These are phyloP conservation scores for Adela reaumurella DNA, from an alignment of 2,888 invertebrate genomes.

Conservation along the genomic window DNA sequence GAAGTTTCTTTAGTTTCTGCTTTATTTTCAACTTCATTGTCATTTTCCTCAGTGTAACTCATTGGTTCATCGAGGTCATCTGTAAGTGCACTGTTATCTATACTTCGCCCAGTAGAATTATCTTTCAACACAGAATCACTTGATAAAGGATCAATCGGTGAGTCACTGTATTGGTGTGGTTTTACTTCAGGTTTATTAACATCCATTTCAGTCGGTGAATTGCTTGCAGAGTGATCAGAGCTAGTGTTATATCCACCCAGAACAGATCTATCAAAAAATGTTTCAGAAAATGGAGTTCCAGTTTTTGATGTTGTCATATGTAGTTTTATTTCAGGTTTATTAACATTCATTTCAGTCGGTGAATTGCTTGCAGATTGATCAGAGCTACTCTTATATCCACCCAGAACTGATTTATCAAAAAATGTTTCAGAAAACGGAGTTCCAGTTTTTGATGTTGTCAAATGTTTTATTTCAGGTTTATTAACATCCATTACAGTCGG, in stretches of 20 bases:
- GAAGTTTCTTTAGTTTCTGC: not conserved
- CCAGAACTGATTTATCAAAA: slow-evolving; percentile 30
- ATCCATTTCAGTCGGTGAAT: not conserved
- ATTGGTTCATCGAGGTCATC: not conserved
- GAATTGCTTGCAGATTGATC: slow-evolving; percentile 16
- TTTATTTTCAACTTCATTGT: not conserved
- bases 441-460: slow-evolving; percentile 15
- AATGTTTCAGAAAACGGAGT: slow-evolving; percentile 22
- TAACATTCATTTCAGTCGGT: too few relatives aligned
- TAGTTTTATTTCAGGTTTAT: slow-evolving; percentile 15
- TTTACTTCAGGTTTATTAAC: not conserved
- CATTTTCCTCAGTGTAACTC: not conserved
- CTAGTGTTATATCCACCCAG: slow-evolving; percentile 28
- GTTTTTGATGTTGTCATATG: slow-evolving; percentile 19
- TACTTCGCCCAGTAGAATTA: slow-evolving; percentile 15
- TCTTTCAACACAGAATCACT: slow-evolving; percentile 17
- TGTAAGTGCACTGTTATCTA: not conserved
- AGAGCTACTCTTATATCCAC: slow-evolving; percentile 26
- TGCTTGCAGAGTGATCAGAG: slow-evolving; percentile 15
- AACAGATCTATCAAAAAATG: slow-evolving; percentile 30
- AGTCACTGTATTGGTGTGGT: not conserved
- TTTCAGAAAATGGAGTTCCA: slow-evolving; percentile 19
- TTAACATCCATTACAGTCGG: too few relatives aligned
- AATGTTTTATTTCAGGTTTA: slow-evolving; percentile 18
- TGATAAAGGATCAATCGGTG: not conserved